phyloP scores from a whole-genome alignment of 2,888 invertebrate species.

The Drosophila subquinaria region DNA sequence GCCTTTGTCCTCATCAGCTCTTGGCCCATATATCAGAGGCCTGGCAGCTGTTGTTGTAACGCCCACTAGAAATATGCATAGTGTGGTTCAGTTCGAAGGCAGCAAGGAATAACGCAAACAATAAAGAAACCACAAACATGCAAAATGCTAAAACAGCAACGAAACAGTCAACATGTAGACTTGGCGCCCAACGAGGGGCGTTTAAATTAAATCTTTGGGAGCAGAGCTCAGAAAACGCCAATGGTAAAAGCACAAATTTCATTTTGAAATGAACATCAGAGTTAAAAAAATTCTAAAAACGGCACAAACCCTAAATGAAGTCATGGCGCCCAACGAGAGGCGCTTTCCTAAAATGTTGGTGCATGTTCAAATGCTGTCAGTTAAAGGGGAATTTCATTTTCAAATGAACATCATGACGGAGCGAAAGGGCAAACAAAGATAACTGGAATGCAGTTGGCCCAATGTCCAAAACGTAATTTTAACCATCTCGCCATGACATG shows the following conservation, averaged over 20 bases:
- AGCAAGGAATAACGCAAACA: constrained; percentile 28
- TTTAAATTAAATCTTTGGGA: constrained; percentile 4
- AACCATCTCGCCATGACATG: constrained; percentile 35
- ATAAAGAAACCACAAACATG: constrained; percentile 39
- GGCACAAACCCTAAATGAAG: constrained; percentile 6
- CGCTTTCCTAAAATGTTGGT: neutral
- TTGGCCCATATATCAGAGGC: constrained; percentile 44
- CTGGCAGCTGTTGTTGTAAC: constrained; percentile 20
- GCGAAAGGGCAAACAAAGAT: constrained; percentile 6
- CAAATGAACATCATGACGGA: constrained; percentile 18
- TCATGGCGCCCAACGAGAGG: constrained; percentile 13
- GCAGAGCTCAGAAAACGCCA: neutral
- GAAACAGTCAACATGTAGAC: constrained; percentile 32
- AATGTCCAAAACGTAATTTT: constrained; percentile 26
- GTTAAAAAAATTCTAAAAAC: constrained; percentile 1
- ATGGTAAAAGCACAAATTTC: constrained; percentile 8
- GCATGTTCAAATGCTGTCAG: constrained; percentile 12
- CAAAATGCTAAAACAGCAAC: constrained; percentile 36
- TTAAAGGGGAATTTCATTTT: constrained; percentile 22
- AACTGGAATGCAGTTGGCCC: constrained; percentile 24
- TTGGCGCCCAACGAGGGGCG: constrained; percentile 28
- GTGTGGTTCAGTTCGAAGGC: constrained; percentile 2
- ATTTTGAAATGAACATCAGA: constrained; percentile 7
- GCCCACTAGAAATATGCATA: constrained; percentile 41
- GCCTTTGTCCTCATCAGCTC: constrained; percentile 23